phyloP scores from a whole-genome alignment of 2,113 vertebrate species.

The Anarrhichthys ocellatus region DNA sequence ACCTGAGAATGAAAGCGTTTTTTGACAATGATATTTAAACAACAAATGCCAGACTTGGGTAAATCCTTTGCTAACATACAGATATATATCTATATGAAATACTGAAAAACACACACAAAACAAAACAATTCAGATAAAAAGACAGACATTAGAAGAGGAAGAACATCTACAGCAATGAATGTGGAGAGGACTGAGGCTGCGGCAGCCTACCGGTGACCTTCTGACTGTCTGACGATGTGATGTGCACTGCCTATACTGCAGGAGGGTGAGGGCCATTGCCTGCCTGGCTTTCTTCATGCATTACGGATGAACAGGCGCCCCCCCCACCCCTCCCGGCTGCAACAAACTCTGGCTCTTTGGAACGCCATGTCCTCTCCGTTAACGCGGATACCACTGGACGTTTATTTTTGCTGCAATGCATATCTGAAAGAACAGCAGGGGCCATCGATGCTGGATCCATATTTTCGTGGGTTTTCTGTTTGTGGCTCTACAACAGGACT shows the following conservation, averaged over 20 bases:
- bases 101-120: constrained; percentile 16
- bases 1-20: constrained; percentile 53
- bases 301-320: constrained; percentile 54
- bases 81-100: constrained; percentile 68
- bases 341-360: constrained; percentile 52
- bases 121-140: constrained; percentile 49
- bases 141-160: constrained; percentile 56
- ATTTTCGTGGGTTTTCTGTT: constrained; percentile 50
- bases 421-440: constrained; percentile 50
- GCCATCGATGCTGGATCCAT: constrained; percentile 49
- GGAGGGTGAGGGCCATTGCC: constrained; percentile 73
- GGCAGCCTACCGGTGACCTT: constrained; percentile 65
- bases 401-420: constrained; percentile 43
- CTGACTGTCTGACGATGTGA: constrained; percentile 71
- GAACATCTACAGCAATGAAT: constrained; percentile 80
- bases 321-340: constrained; percentile 11
- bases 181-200: constrained; percentile 76
- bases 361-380: constrained; percentile 40
- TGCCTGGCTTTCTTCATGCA: constrained; percentile 67
- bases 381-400: constrained; percentile 58
- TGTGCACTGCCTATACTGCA: constrained; percentile 75
- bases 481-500: constrained; percentile 40
- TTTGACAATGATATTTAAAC: constrained; percentile 1
- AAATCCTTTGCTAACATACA: constrained; percentile 70
- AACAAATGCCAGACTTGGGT: constrained; percentile 81